Conservation (phyloP, 2,888 invertebrate genomes). For the Stenotaenia linearis region DNA sequence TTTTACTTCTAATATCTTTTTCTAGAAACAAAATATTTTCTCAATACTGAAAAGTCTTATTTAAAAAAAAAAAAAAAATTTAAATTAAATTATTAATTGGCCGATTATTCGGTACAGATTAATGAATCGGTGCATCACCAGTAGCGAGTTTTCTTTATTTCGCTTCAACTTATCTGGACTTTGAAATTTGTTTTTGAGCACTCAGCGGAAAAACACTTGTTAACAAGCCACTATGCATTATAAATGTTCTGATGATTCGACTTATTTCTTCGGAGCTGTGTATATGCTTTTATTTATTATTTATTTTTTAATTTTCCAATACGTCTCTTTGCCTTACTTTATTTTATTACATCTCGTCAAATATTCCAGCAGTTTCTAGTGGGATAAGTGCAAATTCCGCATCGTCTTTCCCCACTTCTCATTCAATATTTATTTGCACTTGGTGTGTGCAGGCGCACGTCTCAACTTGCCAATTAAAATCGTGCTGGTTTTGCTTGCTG, state of each 20-base stretch:
- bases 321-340: background rate
- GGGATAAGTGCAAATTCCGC: constrained; percentile 14
- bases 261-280: background rate
- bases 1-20: too few species aligned
- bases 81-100: too few species aligned
- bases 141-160: too few species aligned
- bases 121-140: too few species aligned
- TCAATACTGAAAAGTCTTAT: too few species aligned
- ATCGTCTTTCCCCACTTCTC: background rate
- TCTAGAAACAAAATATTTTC: too few species aligned
- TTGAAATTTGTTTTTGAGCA: background rate
- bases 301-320: background rate
- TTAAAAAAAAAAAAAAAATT: too few species aligned
- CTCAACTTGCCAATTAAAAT: background rate
- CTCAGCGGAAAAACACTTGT: background rate
- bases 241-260: background rate
- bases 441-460: background rate
- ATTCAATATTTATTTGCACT: background rate
- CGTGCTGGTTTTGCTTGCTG: background rate
- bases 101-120: too few species aligned
- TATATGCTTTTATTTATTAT: background rate
- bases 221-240: background rate
- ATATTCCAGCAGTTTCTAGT: constrained; percentile 8
- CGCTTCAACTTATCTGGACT: too few species aligned
- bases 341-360: background rate